Evolutionary conservation across 2,888 invertebrate genomes (phyloP).

Genomic region (Pseudoips prasinana): DNA sequence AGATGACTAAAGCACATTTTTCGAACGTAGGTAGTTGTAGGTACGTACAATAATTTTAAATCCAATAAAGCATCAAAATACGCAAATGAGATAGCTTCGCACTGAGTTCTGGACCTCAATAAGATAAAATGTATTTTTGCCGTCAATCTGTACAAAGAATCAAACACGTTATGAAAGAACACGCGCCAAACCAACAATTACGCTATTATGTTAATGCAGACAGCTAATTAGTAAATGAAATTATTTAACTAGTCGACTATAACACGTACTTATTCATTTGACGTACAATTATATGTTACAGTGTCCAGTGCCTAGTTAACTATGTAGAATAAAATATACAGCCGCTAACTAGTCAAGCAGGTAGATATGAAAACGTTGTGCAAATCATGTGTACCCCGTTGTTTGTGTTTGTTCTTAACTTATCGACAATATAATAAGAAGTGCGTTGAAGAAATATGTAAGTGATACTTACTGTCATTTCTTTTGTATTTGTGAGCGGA

Average conservation of each 20-base stretch:
- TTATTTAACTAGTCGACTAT: constrained; percentile 49
- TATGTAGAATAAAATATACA: constrained; percentile 34
- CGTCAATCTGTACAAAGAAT: no score
- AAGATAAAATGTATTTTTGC: no score
- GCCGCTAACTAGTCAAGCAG: constrained; percentile 34
- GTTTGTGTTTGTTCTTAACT: constrained; percentile 39
- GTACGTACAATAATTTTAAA: no score
- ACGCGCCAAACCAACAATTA: constrained; percentile 50
- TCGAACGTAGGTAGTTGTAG: no score
- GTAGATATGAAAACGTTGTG: constrained; percentile 26
- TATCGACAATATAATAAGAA: constrained; percentile 35
- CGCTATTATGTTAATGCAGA: constrained; percentile 43
- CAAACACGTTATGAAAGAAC: no score
- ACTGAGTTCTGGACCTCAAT: no score
- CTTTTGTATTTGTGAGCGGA: constrained; percentile 12
- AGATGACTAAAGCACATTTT: no score
- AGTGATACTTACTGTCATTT: constrained; percentile 22
- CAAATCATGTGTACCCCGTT: constrained; percentile 38
- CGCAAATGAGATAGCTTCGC: no score
- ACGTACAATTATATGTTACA: constrained; percentile 35
- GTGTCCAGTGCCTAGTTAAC: constrained; percentile 31
- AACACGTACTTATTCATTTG: no score
- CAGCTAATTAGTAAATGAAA: constrained; percentile 42
- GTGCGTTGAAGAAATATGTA: constrained; percentile 32
- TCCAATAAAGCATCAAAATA: no score